Conservation (phyloP, 2,113 vertebrate species). For the Xenopus borealis region DNA sequence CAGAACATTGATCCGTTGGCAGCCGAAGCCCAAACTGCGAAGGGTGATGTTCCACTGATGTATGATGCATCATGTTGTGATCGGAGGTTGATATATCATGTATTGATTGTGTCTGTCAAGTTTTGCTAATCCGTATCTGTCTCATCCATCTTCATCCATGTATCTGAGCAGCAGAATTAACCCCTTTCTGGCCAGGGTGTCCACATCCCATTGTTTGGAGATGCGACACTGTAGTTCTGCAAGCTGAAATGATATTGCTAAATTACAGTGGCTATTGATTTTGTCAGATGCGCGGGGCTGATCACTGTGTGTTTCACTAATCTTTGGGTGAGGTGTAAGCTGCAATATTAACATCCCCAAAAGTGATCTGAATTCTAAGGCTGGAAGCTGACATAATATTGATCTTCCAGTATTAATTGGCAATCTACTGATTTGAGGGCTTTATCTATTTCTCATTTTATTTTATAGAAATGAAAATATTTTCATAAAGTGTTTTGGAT, state of each 20-base stretch:
- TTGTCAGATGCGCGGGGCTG: slow-evolving; percentile 3
- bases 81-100: slow-evolving; percentile 43
- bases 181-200: slow-evolving; percentile 2
- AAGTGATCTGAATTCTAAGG: slow-evolving; percentile 15
- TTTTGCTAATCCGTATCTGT: slow-evolving; percentile 42
- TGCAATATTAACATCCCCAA: slow-evolving; percentile 14
- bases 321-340: slow-evolving; percentile 22
- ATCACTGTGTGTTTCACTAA: slow-evolving; percentile 4
- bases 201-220: too few species aligned
- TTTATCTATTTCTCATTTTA: not conserved
- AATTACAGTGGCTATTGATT: slow-evolving; percentile 16
- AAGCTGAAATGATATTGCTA: slow-evolving; percentile 16
- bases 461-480: not conserved
- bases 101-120: slow-evolving; percentile 41
- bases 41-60: slow-evolving; percentile 12
- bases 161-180: slow-evolving; percentile 25
- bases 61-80: slow-evolving; percentile 33
- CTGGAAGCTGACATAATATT: slow-evolving; percentile 23
- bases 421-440: not conserved
- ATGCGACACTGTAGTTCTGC: too few species aligned
- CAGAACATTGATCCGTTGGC: slow-evolving; percentile 5
- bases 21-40: not conserved
- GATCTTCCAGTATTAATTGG: slow-evolving; percentile 17
- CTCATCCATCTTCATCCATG: slow-evolving; percentile 39
- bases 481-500: too few species aligned